phyloP scores from a whole-genome alignment of 2,888 invertebrate genomes.

The Oligia fasciuncula region DNA sequence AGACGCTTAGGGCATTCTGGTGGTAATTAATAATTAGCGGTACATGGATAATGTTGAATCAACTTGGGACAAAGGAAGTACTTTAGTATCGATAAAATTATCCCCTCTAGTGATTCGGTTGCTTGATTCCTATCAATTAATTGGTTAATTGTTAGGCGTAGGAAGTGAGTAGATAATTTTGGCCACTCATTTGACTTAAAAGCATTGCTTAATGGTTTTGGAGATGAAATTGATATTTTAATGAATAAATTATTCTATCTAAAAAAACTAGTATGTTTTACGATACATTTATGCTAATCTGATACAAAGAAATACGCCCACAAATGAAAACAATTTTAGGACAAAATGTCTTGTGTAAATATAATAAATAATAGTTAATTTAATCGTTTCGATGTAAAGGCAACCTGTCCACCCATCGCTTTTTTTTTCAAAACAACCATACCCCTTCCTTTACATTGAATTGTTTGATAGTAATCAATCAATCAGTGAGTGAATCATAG shows the following conservation, averaged over 20 bases:
- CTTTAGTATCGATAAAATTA: slow-evolving; percentile 28
- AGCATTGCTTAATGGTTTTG: not conserved
- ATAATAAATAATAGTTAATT: slow-evolving; percentile 9
- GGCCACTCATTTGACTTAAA: not conserved
- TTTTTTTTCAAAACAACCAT: slow-evolving; percentile 26
- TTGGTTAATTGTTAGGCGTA: slow-evolving; percentile 6
- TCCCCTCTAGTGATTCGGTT: slow-evolving; percentile 27
- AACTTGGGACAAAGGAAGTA: slow-evolving; percentile 14
- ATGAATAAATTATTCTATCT: not conserved
- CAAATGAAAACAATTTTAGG: not conserved
- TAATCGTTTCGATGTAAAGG: slow-evolving; percentile 5
- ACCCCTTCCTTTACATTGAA: slow-evolving; percentile 11
- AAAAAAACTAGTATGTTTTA: not conserved
- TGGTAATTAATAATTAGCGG: slow-evolving; percentile 44
- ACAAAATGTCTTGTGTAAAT: not conserved
- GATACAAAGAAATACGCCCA: not conserved
- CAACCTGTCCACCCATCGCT: slow-evolving; percentile 3
- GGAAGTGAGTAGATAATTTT: slow-evolving; percentile 7
- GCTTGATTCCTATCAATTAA: slow-evolving; percentile 33
- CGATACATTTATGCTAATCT: not conserved
- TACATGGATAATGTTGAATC: slow-evolving; percentile 27
- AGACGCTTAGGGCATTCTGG: slow-evolving; percentile 30
- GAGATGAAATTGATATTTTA: not conserved
- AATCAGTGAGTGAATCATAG: slow-evolving; percentile 21
- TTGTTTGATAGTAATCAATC: slow-evolving; percentile 42